Evolutionary conservation across 1,140 invertebrate genomes (phyloP), one percentile per base, ranked within the genome.

Genomic region (Drosophila nasuta): DNA sequence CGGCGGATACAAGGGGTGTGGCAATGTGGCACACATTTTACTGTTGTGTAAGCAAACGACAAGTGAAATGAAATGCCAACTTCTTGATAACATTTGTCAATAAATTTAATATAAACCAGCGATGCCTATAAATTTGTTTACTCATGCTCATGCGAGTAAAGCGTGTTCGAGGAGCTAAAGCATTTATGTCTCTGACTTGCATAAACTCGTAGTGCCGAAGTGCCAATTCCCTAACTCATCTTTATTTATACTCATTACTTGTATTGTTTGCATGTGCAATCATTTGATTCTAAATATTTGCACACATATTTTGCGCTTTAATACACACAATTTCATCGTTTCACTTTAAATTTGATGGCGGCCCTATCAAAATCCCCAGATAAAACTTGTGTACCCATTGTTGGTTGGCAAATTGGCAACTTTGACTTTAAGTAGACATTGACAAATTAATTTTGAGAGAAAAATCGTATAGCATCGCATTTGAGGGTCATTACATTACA

Each of bases 381-480:
- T 11, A n/a, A 5, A 57, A 57, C 33, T 6, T 5, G 15, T 62
- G 15, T 48, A 17, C 28, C n/a, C 46, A 33, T 15, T 25, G 17
- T 41, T 30, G 65, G 52, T 63, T 68, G 70, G 62, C 68, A 85
- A 75, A 78, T 33, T 71, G 75, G 59, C 80, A 77, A 75, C 75
- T 82, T 83, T 73, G 85, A 83, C 78, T 89, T 78, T 89, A 88
- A 88, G 75, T 89, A 89, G 85, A 88, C 85, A 79, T 81, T 88
- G 85, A 88, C 85, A 89, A 89, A 88, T 85, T 88, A 89, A 88
- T 85, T 89, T 88, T 25, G 10, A 25, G 43, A 5, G 20, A 7
- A 49, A 52, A 52, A 56, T 17, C 15, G 57, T 41, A 17, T 51
- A 68, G 78, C 75, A 68, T 57, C 77, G 8, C 69, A 87, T 79